Percentiles rank a stretch among this genome's conserved stretches.
These are phyloP conservation scores for Charadrius vociferus DNA, from an alignment of 2,113 vertebrate species.

Conservation along the genomic window DNA sequence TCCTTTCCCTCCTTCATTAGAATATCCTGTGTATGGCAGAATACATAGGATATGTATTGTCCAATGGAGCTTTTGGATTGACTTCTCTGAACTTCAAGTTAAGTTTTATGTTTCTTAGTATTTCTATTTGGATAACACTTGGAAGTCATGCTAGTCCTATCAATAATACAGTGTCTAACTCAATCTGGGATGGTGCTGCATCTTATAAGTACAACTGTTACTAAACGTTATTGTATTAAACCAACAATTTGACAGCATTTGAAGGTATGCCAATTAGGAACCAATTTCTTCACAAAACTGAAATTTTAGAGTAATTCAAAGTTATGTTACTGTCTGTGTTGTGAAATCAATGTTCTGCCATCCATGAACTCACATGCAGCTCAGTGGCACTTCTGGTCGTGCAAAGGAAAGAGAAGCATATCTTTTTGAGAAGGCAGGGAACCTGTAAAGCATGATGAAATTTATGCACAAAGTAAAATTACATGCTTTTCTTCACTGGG, in stretches of 20 bases:
- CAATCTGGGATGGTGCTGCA: not conserved
- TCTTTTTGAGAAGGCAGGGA: not conserved
- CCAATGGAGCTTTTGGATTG: not conserved
- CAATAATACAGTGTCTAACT: not conserved
- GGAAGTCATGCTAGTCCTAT: not conserved
- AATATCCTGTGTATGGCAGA: not conserved
- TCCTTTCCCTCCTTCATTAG: not conserved
- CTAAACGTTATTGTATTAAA: not conserved
- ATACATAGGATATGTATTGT: not conserved
- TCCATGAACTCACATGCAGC: not conserved
- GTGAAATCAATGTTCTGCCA: not conserved
- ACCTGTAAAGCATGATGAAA: not conserved
- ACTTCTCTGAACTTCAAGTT: not conserved
- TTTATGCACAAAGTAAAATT: not conserved
- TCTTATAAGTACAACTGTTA: not conserved
- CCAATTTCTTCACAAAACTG: not conserved
- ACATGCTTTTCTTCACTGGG: not conserved
- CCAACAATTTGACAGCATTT: not conserved
- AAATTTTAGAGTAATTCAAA: not conserved
- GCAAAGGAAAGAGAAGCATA: not conserved
- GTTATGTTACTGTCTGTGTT: fast-evolving
- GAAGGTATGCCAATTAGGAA: not conserved
- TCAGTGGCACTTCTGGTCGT: not conserved
- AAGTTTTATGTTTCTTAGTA: not conserved
- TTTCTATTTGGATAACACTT: not conserved